These are phyloP conservation scores for Coturnix japonica DNA, from an alignment of 2,113 vertebrate species.

Conservation along the genomic window DNA sequence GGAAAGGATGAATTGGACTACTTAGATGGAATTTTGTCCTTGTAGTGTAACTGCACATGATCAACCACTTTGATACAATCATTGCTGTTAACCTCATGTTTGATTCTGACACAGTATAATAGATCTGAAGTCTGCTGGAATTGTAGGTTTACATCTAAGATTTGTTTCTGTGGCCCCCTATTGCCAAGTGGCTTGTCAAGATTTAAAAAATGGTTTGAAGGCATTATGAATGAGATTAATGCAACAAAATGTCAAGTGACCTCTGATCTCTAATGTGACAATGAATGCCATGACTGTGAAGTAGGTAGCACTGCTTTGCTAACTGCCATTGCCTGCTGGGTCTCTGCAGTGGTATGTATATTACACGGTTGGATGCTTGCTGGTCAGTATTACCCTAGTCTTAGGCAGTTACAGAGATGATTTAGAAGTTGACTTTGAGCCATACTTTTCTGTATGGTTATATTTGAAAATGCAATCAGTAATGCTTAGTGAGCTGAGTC, in stretches of 20 bases:
- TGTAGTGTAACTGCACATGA: neutral
- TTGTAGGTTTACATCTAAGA: neutral
- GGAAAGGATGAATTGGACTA: neutral
- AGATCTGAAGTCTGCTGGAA: neutral
- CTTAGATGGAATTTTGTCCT: neutral
- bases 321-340: neutral
- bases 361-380: neutral
- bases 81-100: neutral
- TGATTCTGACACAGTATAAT: neutral
- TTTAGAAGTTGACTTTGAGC: neutral
- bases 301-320: neutral
- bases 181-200: neutral
- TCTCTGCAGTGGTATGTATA: neutral
- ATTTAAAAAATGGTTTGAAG: neutral
- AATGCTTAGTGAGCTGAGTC: neutral
- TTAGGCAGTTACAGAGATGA: neutral
- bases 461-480: neutral
- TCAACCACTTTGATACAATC: neutral
- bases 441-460: fast-evolving
- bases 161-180: fast-evolving
- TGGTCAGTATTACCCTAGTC: neutral
- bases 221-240: neutral
- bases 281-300: neutral
- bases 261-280: neutral
- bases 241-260: neutral